Evolutionary conservation across 2,888 invertebrate species (phyloP), one percentile per base, ranked within the genome.

Genomic region (Oxycera nigricornis): DNA sequence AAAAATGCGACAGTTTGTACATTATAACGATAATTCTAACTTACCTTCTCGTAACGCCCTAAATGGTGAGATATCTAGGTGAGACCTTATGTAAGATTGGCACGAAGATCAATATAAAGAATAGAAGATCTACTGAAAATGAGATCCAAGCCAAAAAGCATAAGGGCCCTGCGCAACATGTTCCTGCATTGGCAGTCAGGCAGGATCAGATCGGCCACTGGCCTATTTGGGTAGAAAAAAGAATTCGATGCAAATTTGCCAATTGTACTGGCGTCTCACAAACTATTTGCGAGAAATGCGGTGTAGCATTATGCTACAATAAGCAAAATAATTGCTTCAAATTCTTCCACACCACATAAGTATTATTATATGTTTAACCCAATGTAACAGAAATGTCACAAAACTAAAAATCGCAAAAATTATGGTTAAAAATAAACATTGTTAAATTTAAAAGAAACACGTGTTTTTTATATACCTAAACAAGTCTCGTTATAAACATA

Each of bases 151-250:
- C 70, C 9, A 50, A 74, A 74, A 28, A 24, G 76, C 78, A 50
- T 75, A 75, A 74, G 55, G 61, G 73, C 2, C 78, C 77, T 67
- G 79, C 79, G 11, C 78, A 80, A 46, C 68, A 78, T 59, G 77
- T 72, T 11, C 79, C 78, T 39, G 78, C 79, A 73, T 62, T 61
- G 26, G 78, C 78, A 73, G 77, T 79, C 1, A 67, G 78, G 6
- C 78, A 79, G 62, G 78, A 79, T 31, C 79, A 80, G 31, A 72
- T 68, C 2, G 68, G 20, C 50, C n/a, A 46, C 28, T 61, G 61
- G 28, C 61, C 30, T 1, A 22, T 28, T 2, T 67, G 67, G 0
- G 46, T 41, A 3, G 67, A 67, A 67, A 67, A 67, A 20, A 39
- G 41, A 17, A 67, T 67, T 41, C 24, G 67, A 22, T 67, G 67